Conservation (phyloP, 2,113 vertebrate genomes). For the Bubalus kerabau region DNA sequence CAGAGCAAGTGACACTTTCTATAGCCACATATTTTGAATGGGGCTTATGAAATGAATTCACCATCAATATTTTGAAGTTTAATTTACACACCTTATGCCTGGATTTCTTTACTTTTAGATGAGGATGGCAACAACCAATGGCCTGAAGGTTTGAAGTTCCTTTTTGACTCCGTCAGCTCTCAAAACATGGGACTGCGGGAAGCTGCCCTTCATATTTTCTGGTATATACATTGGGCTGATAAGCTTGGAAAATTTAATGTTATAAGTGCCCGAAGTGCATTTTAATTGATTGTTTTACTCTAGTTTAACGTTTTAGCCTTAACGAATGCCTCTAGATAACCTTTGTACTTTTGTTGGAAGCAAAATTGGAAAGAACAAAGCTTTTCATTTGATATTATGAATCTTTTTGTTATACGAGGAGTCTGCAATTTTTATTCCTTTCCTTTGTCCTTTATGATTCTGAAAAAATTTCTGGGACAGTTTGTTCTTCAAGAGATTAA, state of each 20-base stretch:
- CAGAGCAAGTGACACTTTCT: not conserved
- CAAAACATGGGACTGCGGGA: conserved; percentile 91
- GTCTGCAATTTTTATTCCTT: not conserved
- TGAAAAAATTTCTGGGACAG: not conserved
- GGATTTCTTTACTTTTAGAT: conserved; percentile 79
- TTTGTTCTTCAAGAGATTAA: not conserved
- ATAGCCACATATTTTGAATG: not conserved
- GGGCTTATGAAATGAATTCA: not conserved
- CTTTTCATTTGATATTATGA: not conserved
- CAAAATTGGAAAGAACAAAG: not conserved
- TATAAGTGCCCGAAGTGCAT: not conserved
- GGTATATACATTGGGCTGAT: conserved; percentile 77
- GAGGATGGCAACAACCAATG: conserved; percentile 98
- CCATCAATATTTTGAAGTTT: not conserved
- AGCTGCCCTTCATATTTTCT: conserved; percentile 98
- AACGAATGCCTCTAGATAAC: not conserved
- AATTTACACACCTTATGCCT: not conserved
- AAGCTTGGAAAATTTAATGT: not conserved
- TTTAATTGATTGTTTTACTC: not conserved
- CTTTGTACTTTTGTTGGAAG: not conserved
- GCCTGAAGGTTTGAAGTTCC: conserved; percentile 96
- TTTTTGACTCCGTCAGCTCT: conserved; percentile 97
- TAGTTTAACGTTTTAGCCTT: not conserved
- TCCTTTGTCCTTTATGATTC: not conserved
- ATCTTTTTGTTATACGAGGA: not conserved